These are phyloP conservation scores for Blastobasis lacticolella DNA, from an alignment of 2,888 invertebrate species.

Conservation along the genomic window DNA sequence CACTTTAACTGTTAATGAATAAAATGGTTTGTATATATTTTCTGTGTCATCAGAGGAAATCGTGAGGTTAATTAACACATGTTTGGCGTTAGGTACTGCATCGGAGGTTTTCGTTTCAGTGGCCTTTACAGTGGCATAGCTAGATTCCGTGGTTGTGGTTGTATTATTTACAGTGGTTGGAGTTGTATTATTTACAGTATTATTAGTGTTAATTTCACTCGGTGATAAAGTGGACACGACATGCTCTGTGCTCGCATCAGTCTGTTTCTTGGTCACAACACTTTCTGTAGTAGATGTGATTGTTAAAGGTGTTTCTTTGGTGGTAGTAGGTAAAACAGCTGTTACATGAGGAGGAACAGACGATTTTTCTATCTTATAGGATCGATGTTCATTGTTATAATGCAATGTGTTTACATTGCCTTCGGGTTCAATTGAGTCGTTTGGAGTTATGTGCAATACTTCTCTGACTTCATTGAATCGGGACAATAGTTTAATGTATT, in stretches of 20 bases:
- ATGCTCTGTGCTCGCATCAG: slow-evolving; percentile 39
- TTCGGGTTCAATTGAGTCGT: slow-evolving; percentile 38
- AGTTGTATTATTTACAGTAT: slow-evolving; percentile 21
- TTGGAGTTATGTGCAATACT: slow-evolving; percentile 51
- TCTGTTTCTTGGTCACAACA: slow-evolving; percentile 29
- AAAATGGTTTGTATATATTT: slow-evolving; percentile 76
- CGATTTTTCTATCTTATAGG: slow-evolving; percentile 13
- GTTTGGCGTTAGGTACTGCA: slow-evolving; percentile 61
- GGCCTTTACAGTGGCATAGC: slow-evolving; percentile 34
- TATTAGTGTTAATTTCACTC: slow-evolving; percentile 37
- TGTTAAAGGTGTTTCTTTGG: slow-evolving; percentile 12
- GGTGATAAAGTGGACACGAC: slow-evolving; percentile 31
- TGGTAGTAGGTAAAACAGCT: slow-evolving; percentile 18
- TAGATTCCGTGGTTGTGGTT: slow-evolving; percentile 20
- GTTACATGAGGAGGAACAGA: slow-evolving; percentile 16
- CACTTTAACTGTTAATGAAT: slow-evolving; percentile 86
- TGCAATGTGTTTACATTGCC: slow-evolving; percentile 41
- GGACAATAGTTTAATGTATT: slow-evolving; percentile 50
- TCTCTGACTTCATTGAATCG: slow-evolving; percentile 51
- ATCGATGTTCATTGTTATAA: slow-evolving; percentile 39
- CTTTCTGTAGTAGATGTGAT: slow-evolving; percentile 20
- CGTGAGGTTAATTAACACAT: slow-evolving; percentile 87
- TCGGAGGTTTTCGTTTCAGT: slow-evolving; percentile 48
- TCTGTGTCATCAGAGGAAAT: slow-evolving; percentile 79
- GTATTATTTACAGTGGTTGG: slow-evolving; percentile 14